Evolutionary conservation across 2,888 invertebrate species (phyloP), one percentile per base, ranked within the genome.

Genomic region (Troides helena): DNA sequence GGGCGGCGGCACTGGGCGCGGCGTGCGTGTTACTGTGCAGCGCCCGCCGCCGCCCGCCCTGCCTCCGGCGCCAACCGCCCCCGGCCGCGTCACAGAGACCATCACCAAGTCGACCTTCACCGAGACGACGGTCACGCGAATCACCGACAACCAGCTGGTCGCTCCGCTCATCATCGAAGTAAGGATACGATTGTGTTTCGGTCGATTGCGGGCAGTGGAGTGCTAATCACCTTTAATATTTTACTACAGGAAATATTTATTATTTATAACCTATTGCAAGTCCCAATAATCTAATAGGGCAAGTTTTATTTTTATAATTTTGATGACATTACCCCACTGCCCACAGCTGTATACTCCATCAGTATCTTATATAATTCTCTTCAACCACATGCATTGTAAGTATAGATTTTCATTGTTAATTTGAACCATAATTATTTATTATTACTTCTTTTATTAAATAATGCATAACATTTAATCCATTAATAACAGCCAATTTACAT

Each of bases 101-200:
- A 97, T 98, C 94, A 98, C 98, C 90, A 98, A 98, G 95, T 97
- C 98, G 86, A 98, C 98, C 78, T 96, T 98, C 94, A 98, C 98
- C 84, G 98, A 98, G 94, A 98, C 98, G 76, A 97, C 97, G 78
- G 98, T 98, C 93, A 98, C 98, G 79, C 94, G 98, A 85, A 95
- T 98, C 93, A 98, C 98, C 81, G 97, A 98, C 93, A 98, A 98
- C 94, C 95, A 96, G 88, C 95, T 97, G 93, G 94, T 95, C 89
- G 95, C 94, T 89, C 97, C 97, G 83, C 94, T 97, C 89, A 96
- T 97, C 91, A 95, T 96, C 87, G 98, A 98, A 97, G 98, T 98
- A 89, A 92, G 91, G 81, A 74, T 68, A 64, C 25, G 60, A 36
- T 65, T 69, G 63, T 68, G 68, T 53, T 68, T 56, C 68, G 61